These are phyloP conservation scores for Tachycineta bicolor DNA, from an alignment of 2,113 vertebrate genomes.

Conservation along the genomic window DNA sequence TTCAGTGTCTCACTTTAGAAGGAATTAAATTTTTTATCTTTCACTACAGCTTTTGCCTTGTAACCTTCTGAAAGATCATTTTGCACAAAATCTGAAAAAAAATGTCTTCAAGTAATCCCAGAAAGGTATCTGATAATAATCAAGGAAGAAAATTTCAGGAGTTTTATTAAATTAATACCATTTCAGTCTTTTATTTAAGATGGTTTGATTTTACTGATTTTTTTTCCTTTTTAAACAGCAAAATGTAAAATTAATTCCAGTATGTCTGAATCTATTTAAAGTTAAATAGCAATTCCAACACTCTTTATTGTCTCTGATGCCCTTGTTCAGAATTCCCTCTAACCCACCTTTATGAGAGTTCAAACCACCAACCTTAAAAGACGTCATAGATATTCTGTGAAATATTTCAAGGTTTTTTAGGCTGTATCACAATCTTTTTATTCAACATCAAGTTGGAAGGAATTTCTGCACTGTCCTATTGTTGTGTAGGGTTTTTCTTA, in stretches of 20 bases:
- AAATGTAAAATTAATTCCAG: neutral
- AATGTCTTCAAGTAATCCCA: neutral
- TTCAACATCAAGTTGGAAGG: neutral
- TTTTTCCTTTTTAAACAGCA: neutral
- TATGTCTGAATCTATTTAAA: neutral
- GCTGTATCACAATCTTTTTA: neutral
- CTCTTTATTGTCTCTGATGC: neutral
- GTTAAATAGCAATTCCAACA: neutral
- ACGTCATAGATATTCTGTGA: neutral
- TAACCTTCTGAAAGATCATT: conserved; percentile 31
- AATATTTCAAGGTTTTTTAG: neutral
- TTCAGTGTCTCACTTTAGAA: neutral
- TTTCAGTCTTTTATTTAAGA: neutral
- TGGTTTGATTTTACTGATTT: neutral
- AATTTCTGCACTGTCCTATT: neutral
- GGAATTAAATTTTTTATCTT: conserved; percentile 23
- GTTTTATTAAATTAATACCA: neutral
- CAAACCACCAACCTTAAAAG: neutral
- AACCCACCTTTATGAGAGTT: neutral
- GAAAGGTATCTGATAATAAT: neutral
- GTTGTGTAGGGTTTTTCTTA: neutral
- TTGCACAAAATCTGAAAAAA: neutral
- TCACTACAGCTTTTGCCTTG: neutral
- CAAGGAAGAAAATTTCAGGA: neutral
- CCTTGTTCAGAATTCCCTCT: neutral